Percentiles rank a stretch among this genome's conserved stretches.
Evolutionary conservation across 2,888 invertebrate species (phyloP).

Genomic region (Tineola bisselliella): DNA sequence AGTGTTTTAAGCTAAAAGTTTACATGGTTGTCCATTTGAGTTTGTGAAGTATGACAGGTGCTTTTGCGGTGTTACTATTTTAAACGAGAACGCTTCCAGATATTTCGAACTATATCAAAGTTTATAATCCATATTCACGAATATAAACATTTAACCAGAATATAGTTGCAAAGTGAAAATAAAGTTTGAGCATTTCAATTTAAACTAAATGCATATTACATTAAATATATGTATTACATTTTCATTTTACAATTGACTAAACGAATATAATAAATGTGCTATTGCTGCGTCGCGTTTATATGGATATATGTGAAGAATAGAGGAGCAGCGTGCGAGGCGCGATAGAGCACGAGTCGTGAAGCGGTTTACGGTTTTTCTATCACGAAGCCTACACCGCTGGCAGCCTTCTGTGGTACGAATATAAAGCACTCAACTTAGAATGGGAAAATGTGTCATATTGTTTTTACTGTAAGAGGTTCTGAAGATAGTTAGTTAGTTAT

Average conservation of each 20-base stretch:
- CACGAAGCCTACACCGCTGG: slow-evolving; percentile 10
- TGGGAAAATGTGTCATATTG: neutral
- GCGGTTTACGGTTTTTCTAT: slow-evolving; percentile 9
- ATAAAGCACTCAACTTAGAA: neutral
- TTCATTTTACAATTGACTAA: too few relatives aligned
- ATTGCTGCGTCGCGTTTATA: neutral
- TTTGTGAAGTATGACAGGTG: slow-evolving; percentile 1
- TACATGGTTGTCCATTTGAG: slow-evolving; percentile 5
- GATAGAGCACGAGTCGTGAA: slow-evolving; percentile 12
- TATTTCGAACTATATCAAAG: neutral
- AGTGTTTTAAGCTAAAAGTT: slow-evolving; percentile 4
- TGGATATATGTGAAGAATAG: neutral
- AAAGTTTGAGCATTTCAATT: too few relatives aligned
- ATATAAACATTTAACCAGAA: neutral
- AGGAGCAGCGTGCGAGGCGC: neutral
- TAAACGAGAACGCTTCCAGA: neutral
- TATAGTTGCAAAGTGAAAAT: neutral
- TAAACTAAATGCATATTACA: neutral
- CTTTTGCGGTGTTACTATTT: slow-evolving; percentile 1
- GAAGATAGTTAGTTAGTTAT: neutral
- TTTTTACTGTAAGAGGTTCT: neutral
- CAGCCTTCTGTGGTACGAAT: slow-evolving; percentile 7
- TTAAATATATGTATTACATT: too few relatives aligned
- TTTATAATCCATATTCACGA: neutral
- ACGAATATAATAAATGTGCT: too few relatives aligned